Base-by-base conservation (phyloP, 2,797 vertebrate genomes). In the Sorex maritimensis region DNA sequence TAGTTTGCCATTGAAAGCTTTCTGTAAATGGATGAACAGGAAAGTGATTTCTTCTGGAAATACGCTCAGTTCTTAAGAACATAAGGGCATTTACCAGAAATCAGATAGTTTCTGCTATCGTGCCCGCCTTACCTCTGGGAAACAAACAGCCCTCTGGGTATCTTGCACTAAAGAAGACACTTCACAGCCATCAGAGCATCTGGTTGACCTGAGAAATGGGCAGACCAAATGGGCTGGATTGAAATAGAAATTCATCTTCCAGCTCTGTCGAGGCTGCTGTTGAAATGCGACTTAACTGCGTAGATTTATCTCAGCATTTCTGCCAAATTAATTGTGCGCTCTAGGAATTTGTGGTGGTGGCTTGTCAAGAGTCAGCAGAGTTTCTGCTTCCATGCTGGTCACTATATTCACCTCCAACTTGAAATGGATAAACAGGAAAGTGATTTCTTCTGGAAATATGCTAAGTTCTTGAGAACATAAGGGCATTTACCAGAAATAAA, bases 61-160 rank as follows among this genome's bases (percentile, higher is more conserved):
- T 79, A 89, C 81, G 74, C 71, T 81, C 69, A 95, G 90, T 77
- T 89, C 58, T 79, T 77, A 86, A 91, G 81, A 81, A 85, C 63
- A 55, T 67, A 52, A 10, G 63, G 90, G 2, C 65, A 49, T 81
- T 86, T 88, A 26, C 63, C 24, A 58, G 67, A 92, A 88, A 75
- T 72, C 46, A 92, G 77, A 30, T 86, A 41, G 21, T 73, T 13
- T 77, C 8, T 91, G 2, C 15, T 81, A 41, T 86, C 41, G 85
- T 65, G 52, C 58, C 84, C 6, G 75, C 10, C 7, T 8, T 69
- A 78, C 63, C 58, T 61, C 58, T 61, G 49, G 69, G 68, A 91
- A 63, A 78, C 28, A 92, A 19, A 78, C 58, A 74, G 15, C 15
- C 30, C 4, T 0, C 73, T 93, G 19, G 46, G 1, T 58, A 12